Evolutionary conservation across 2,888 invertebrate genomes (phyloP).

Genomic region (Habrosyne pyritoides): DNA sequence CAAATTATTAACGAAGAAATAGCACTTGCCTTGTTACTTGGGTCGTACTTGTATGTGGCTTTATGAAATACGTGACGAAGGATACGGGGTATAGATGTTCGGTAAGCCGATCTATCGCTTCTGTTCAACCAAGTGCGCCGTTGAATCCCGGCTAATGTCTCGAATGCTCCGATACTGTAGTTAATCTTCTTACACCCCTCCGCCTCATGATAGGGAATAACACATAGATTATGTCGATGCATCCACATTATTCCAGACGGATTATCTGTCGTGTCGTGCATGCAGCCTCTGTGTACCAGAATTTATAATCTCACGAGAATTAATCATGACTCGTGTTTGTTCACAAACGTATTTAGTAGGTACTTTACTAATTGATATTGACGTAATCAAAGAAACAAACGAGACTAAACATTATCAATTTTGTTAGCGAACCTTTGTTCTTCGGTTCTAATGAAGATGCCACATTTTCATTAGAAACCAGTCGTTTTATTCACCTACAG

Average conservation of each 20-base stretch:
- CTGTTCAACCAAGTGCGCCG: constrained; percentile 26
- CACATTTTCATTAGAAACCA: no score
- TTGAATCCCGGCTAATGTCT: constrained; percentile 41
- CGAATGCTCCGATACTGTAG: constrained; percentile 43
- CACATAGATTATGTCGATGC: constrained; percentile 60
- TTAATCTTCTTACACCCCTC: constrained; percentile 58
- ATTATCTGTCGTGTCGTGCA: constrained; percentile 59
- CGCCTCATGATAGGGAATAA: constrained; percentile 52
- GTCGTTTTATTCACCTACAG: not conserved
- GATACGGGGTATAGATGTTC: constrained; percentile 20
- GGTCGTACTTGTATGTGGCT: not conserved
- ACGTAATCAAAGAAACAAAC: not conserved
- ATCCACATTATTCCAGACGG: constrained; percentile 59
- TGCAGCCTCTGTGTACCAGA: constrained; percentile 41
- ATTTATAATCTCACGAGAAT: constrained; percentile 51
- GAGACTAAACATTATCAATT: no score
- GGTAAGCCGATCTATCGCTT: constrained; percentile 26
- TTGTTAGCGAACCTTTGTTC: no score
- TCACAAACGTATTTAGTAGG: not conserved
- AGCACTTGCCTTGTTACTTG: no score
- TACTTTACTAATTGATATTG: not conserved
- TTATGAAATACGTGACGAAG: constrained; percentile 7
- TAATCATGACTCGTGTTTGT: constrained; percentile 39
- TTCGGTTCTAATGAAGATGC: no score
- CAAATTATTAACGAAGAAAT: not conserved